phyloP scores from a whole-genome alignment of 2,888 invertebrate genomes.

The Melipona bicolor region DNA sequence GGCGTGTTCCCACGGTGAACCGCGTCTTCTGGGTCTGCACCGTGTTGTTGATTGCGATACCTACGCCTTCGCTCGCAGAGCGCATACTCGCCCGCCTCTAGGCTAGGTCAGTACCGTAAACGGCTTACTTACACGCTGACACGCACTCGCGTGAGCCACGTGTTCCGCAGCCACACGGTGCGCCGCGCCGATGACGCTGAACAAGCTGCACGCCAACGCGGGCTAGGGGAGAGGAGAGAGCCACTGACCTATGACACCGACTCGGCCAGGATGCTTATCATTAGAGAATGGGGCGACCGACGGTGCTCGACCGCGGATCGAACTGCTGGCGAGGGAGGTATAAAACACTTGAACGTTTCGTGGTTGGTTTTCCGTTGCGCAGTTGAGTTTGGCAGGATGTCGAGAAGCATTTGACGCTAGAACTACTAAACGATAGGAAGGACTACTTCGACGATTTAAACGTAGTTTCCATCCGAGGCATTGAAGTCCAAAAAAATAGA shows the following conservation, averaged over 20 bases:
- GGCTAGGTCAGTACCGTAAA: constrained; percentile 81
- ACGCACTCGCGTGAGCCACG: constrained; percentile 63
- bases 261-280: constrained; percentile 41
- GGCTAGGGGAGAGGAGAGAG: constrained; percentile 18
- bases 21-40: constrained; percentile 74
- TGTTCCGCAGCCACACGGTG: constrained; percentile 35
- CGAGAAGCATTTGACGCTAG: too few relatives aligned
- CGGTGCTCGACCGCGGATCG: background rate
- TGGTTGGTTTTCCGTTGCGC: background rate
- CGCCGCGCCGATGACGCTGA: constrained; percentile 23
- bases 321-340: background rate
- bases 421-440: too few relatives aligned
- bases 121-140: constrained; percentile 76
- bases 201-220: constrained; percentile 34
- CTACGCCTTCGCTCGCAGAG: constrained; percentile 74
- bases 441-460: too few relatives aligned
- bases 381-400: too few relatives aligned
- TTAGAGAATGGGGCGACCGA: constrained; percentile 25
- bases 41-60: constrained; percentile 78
- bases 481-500: too few relatives aligned
- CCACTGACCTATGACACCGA: constrained; percentile 64
- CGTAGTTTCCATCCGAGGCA: too few relatives aligned
- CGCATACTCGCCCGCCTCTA: constrained; percentile 70
- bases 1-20: constrained; percentile 81
- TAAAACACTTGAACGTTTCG: background rate